A percentile compares a stretch with the other conserved stretches of the same genome.
phyloP scores from a whole-genome alignment of 2,888 invertebrate genomes.

The Himalopsyche anomala region DNA sequence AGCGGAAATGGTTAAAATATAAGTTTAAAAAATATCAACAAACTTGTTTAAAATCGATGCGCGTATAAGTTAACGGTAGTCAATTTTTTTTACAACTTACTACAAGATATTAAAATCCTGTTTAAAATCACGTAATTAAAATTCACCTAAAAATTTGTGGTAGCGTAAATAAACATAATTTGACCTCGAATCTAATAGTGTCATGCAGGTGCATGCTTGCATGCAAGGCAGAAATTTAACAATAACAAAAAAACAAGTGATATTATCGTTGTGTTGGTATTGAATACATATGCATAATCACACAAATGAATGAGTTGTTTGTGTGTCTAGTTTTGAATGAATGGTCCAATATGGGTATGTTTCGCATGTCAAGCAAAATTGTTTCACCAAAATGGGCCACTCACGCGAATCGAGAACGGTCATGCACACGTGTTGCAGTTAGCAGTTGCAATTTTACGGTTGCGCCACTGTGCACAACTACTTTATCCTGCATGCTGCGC shows the following conservation, averaged over 20 bases:
- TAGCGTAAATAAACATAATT: neutral
- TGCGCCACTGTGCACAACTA: neutral
- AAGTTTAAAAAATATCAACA: no score
- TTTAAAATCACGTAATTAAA: no score
- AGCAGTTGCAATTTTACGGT: constrained; percentile 34
- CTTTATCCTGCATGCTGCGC: neutral
- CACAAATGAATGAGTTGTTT: neutral
- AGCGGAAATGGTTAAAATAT: no score
- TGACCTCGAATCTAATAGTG: constrained; percentile 10
- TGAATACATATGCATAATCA: neutral
- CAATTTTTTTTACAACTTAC: no score
- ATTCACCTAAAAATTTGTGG: no score
- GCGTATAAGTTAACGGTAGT: no score
- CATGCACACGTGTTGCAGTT: constrained; percentile 34
- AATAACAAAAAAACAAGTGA: neutral
- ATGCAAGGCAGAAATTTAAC: neutral
- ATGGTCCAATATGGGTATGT: neutral
- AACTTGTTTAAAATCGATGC: no score
- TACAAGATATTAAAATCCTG: no score
- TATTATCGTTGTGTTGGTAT: neutral
- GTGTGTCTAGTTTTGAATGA: neutral
- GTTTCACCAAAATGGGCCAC: constrained; percentile 16
- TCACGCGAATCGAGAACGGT: constrained; percentile 21
- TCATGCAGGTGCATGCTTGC: constrained; percentile 19
- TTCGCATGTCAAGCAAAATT: constrained; percentile 6